Base-by-base conservation (phyloP, 2,888 invertebrate genomes). In the Colletes collaris region DNA sequence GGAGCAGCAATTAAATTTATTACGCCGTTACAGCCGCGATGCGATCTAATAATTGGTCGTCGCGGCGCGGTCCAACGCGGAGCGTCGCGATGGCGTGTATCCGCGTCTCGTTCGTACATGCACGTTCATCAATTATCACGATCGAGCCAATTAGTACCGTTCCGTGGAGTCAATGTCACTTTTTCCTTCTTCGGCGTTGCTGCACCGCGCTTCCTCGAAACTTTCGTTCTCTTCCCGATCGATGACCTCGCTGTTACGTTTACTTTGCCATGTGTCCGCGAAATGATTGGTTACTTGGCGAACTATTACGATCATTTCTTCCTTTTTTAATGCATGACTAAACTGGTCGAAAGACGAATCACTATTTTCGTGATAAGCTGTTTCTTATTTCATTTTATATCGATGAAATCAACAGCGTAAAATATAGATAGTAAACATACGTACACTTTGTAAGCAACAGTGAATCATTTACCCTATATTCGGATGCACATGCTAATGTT, bases 141-240 rank as follows among this genome's bases (percentile, higher is more conserved):
- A 56, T 49, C 37, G n/a, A 8, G 62, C 35, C 49, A 81, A 76
- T 81, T 83, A 75, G 66, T 19, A 44, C 11, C 67, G 75, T 59
- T 81, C 19, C 49, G 46, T 37, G 56, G 40, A 73, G 66, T 60
- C 76, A 73, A 53, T 71, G 78, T 63, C 72, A 79, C 72, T 77
- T 56, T 70, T 73, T 53, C 70, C 64, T 72, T 69, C 59, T n/a
- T 65, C 67, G 56, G n/a, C 11, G 40, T 74, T 63, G 35, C 19
- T 52, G 49, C 58, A 49, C 37, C 79, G 55, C 50, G 49, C 53
- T 64, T 77, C 69, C 73, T 65, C 7, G 59, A 60, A 63, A 85
- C 82, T 85, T 85, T 85, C 85, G 80, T 80, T 85, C 82, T 85
- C 78, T 72, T 75, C 52, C 8, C 65, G 84, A 84, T 74, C 83